Conservation (phyloP, 2,888 invertebrate genomes). For the Drosophila anomalipes region DNA sequence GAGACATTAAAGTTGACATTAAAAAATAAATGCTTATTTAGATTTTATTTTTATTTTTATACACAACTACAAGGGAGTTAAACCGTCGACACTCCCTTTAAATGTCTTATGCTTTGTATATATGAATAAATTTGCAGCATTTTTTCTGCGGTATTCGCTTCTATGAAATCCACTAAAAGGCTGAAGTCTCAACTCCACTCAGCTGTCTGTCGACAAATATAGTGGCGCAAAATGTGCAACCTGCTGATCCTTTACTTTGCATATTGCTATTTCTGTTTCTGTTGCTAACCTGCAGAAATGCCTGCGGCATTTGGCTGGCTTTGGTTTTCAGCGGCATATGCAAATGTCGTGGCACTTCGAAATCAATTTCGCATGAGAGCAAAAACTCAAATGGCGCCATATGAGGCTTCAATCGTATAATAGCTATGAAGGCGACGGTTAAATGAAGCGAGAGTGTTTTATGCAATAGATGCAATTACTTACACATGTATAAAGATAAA, state of each 20-base stretch:
- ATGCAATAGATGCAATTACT: slow-evolving; percentile 63
- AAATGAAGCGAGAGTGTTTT: slow-evolving; percentile 77
- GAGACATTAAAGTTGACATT: neutral
- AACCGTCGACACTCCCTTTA: neutral
- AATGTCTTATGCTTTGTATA: neutral
- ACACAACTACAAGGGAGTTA: neutral
- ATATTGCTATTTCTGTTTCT: slow-evolving; percentile 9
- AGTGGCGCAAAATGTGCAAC: slow-evolving; percentile 15
- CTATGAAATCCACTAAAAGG: slow-evolving; percentile 4
- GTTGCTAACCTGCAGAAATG: slow-evolving; percentile 28
- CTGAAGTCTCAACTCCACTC: neutral
- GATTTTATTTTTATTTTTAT: neutral
- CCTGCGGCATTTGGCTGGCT: slow-evolving; percentile 2
- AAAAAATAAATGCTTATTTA: neutral
- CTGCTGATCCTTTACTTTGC: slow-evolving; percentile 22
- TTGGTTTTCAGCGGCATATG: slow-evolving; percentile 22
- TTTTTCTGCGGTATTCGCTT: neutral
- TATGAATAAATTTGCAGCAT: slow-evolving; percentile 21
- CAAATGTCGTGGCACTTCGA: slow-evolving; percentile 38
- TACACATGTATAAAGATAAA: slow-evolving; percentile 16
- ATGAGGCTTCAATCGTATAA: slow-evolving; percentile 8
- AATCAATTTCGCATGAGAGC: slow-evolving; percentile 52
- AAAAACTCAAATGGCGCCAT: slow-evolving; percentile 50
- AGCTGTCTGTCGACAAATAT: slow-evolving; percentile 12
- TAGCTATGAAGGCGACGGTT: slow-evolving; percentile 33